Evolutionary conservation across 2,888 invertebrate species (phyloP).

Genomic region (Ectropis crepuscularia): DNA sequence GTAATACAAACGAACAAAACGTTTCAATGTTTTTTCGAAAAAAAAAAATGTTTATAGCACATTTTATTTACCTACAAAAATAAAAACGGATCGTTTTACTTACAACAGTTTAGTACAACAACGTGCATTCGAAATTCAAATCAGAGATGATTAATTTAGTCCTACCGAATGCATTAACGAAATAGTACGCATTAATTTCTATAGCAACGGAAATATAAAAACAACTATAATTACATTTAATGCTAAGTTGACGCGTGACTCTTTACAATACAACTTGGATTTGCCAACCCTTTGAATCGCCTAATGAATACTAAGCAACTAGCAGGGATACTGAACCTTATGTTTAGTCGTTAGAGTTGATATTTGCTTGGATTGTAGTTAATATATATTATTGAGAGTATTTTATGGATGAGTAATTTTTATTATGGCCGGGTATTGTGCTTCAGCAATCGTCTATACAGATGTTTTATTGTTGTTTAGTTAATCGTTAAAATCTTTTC

Average conservation of each 20-base stretch:
- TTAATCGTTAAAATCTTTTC: conserved; percentile 55
- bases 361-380: conserved; percentile 43
- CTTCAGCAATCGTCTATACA: conserved; percentile 47
- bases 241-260: conserved; percentile 80
- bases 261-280: conserved; percentile 80
- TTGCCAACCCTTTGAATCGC: conserved; percentile 82
- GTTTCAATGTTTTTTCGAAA: too few relatives aligned
- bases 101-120: not conserved
- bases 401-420: conserved; percentile 82
- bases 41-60: too few relatives aligned
- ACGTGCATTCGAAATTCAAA: conserved; percentile 27
- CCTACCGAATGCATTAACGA: conserved; percentile 33
- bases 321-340: conserved; percentile 49
- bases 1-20: too few relatives aligned
- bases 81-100: conserved; percentile 7
- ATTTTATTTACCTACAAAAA: not conserved
- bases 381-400: conserved; percentile 70
- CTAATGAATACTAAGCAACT: conserved; percentile 68
- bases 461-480: conserved; percentile 55
- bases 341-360: conserved; percentile 41
- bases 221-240: conserved; percentile 72
- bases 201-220: conserved; percentile 78
- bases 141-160: conserved; percentile 34
- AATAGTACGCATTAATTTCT: conserved; percentile 62
- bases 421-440: conserved; percentile 72